Evolutionary conservation across 2,797 vertebrate species (phyloP), one percentile per base, ranked within the genome.

Genomic region (Acipenser oxyrinchus): DNA sequence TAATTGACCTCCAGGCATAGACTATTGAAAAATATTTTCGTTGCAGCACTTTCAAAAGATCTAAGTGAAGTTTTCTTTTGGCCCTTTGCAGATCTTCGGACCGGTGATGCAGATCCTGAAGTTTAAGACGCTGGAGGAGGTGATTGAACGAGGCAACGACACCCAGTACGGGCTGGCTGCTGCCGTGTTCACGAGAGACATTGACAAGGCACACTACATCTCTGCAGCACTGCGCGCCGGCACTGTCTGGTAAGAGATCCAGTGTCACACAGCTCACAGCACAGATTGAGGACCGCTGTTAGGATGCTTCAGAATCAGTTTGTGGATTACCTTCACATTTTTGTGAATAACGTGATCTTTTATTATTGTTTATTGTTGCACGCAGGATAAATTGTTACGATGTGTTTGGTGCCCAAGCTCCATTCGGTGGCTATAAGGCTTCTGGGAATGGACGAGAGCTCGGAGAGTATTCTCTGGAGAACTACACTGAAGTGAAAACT

Each of bases 71-170:
- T 37, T 37, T 37, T 37, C 23, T 0, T 2, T 76, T 66, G 63
- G 0, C 57, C 65, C 63, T 12, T 53, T 52, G 10, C 69, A 98
- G 95, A 98, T 98, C 70, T 97, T 99, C 57, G 96, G 96, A 50
- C 96, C 96, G 0, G 96, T 99, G 60, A 98, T 98, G 96, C 95
- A 97, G 86, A 93, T 99, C 65, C 76, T 99, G 49, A 98, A 95
- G 77, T 99, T 98, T 77, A 93, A 91, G 69, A 87, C 88, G 0
- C 66, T 98, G 0, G 94, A 99, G 76, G 96, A 99, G 74, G 95
- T 92, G 0, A 72, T 98, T 3, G 86, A 86, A 15, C 87, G 96
- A 83, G 96, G 93, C 70, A 99, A 99, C 0, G 81, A 91, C 73
- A 86, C 87, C 2, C 90, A 86, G 74, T 99, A 99, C 0, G 96